These are phyloP conservation scores for Tipula helvola DNA, from an alignment of 2,888 invertebrate species.

Conservation along the genomic window DNA sequence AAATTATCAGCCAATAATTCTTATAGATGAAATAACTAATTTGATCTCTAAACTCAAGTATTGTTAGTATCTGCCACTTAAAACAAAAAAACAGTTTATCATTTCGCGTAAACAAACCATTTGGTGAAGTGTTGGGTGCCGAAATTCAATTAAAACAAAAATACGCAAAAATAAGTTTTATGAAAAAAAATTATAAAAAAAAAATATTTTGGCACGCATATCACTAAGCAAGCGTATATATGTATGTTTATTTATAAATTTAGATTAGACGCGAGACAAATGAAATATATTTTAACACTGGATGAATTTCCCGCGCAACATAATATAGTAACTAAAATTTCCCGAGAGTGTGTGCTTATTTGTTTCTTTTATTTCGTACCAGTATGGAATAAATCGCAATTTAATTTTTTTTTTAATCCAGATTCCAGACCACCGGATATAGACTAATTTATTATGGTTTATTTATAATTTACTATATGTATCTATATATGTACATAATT, in stretches of 20 bases:
- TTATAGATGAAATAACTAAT: not conserved
- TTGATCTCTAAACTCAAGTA: not conserved
- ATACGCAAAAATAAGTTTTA: not conserved
- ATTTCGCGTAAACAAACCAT: not conserved
- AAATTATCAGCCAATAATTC: not conserved
- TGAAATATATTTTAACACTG: not conserved
- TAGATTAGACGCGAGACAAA: not conserved
- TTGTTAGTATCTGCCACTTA: not conserved
- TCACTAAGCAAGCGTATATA: not conserved
- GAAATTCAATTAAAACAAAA: not conserved
- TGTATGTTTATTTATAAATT: not conserved
- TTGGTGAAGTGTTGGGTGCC: not conserved
- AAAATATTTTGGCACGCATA: not conserved
- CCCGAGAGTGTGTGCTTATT: not conserved
- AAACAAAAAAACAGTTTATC: not conserved
- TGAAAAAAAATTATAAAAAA: not conserved
- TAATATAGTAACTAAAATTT: not conserved
- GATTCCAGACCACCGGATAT: conserved; percentile 4
- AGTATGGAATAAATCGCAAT: not conserved
- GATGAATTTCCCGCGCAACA: not conserved
- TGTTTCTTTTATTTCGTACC: not conserved
- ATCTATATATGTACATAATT: not conserved
- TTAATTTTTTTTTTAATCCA: not conserved
- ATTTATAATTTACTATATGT: not conserved
- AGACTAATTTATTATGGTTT: not conserved